Percentiles rank a stretch among this genome's conserved stretches.
phyloP scores from a whole-genome alignment of 2,888 invertebrate species.

The Brachyopa scutellaris region DNA sequence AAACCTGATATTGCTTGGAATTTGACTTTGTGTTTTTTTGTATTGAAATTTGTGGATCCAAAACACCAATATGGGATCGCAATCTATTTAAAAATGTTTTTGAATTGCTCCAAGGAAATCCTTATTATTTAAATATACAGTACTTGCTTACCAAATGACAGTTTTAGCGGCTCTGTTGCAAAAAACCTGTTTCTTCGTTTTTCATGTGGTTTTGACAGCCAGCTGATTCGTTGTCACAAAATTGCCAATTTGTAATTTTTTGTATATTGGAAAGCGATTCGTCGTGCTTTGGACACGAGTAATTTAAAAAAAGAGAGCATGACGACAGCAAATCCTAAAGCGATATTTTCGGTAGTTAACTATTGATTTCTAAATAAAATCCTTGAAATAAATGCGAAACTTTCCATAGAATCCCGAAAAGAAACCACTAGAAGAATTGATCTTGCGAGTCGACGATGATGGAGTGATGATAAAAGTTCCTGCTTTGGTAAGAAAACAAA shows the following conservation, averaged over 20 bases:
- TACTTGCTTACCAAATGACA: too few species aligned
- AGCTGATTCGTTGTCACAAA: slow-evolving; percentile 29
- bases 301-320: slow-evolving; percentile 17
- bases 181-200: background rate
- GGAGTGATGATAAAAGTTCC: slow-evolving; percentile 84
- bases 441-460: slow-evolving; percentile 82
- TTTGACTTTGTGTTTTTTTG: too few species aligned
- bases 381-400: background rate
- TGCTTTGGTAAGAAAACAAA: slow-evolving; percentile 86
- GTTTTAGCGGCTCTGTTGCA: background rate
- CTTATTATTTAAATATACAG: too few species aligned
- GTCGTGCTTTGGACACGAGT: background rate
- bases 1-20: too few species aligned
- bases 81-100: too few species aligned
- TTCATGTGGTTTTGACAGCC: too few species aligned
- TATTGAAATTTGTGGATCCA: too few species aligned
- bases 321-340: slow-evolving; percentile 18
- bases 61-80: too few species aligned
- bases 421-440: slow-evolving; percentile 83
- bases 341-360: slow-evolving; percentile 45
- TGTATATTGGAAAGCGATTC: background rate
- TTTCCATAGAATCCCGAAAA: slow-evolving; percentile 84
- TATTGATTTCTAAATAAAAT: background rate
- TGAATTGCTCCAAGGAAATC: too few species aligned
- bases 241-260: too few species aligned